Evolutionary conservation across 2,113 vertebrate species (phyloP).

Genomic region (Scomber scombrus): DNA sequence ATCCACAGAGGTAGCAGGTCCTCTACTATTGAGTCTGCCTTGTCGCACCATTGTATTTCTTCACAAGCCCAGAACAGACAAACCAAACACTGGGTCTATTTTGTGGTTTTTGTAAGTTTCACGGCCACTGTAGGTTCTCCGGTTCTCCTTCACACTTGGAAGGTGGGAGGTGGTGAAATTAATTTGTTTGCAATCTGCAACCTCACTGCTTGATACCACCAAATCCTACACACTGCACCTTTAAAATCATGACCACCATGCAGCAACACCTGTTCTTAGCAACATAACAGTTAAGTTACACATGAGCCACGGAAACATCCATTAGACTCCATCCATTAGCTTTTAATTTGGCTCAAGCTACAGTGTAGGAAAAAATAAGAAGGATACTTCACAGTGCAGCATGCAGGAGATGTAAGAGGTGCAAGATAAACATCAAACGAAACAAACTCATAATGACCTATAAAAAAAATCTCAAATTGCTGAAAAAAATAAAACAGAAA

Average conservation of each 20-base stretch:
- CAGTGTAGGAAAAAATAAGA: background rate
- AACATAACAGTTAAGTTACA: background rate
- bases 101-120: no score
- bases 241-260: background rate
- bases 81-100: no score
- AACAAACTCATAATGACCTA: background rate
- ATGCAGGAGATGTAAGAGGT: background rate
- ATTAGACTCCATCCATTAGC: slow-evolving; percentile 15
- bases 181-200: no score
- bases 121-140: no score
- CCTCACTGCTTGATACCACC: no score
- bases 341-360: background rate
- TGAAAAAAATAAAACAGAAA: background rate
- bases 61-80: no score
- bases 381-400: background rate
- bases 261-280: slow-evolving; percentile 26
- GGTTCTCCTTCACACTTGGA: no score
- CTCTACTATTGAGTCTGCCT: no score
- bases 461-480: background rate
- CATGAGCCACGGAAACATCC: slow-evolving; percentile 8
- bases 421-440: background rate
- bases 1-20: no score
- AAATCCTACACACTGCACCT: background rate
- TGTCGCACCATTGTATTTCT: no score
- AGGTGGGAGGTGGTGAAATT: no score